Conservation (phyloP, 2,113 vertebrate genomes). For the Planiliza haematocheilus region DNA sequence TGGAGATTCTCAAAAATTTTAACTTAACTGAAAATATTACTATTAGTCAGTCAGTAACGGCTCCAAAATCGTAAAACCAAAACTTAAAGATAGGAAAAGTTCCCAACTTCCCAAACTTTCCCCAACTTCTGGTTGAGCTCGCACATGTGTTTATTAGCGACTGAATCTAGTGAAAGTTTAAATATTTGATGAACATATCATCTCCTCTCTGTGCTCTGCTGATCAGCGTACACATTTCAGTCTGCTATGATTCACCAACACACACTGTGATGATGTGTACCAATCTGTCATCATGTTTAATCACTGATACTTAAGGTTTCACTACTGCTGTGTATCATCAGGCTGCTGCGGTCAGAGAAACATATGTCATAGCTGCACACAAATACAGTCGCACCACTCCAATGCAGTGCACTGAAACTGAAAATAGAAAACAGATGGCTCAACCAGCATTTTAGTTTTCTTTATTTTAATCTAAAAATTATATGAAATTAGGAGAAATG, state of each 20-base stretch:
- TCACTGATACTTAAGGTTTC: conserved; percentile 34
- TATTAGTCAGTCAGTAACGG: no score
- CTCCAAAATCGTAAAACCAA: no score
- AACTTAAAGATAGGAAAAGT: no score
- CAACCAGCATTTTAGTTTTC: not conserved
- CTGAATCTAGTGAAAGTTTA: no score
- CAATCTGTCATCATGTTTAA: conserved; percentile 24
- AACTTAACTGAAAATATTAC: no score
- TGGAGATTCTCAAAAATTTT: no score
- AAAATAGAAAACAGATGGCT: not conserved
- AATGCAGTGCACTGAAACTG: not conserved
- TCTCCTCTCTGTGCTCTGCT: conserved; percentile 4
- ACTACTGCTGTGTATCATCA: conserved; percentile 35
- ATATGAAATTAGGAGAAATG: no score
- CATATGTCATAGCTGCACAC: conserved; percentile 6
- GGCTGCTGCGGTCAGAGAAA: conserved; percentile 28
- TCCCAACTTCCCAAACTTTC: no score
- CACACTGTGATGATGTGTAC: not conserved
- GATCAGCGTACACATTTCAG: not conserved
- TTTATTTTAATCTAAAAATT: not conserved
- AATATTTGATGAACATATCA: not conserved
- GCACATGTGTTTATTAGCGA: no score
- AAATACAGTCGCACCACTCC: not conserved
- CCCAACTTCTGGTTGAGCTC: no score
- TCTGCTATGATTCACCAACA: conserved; percentile 3